phyloP scores from a whole-genome alignment of 2,888 invertebrate genomes.

The Drosophila paramelanica region DNA sequence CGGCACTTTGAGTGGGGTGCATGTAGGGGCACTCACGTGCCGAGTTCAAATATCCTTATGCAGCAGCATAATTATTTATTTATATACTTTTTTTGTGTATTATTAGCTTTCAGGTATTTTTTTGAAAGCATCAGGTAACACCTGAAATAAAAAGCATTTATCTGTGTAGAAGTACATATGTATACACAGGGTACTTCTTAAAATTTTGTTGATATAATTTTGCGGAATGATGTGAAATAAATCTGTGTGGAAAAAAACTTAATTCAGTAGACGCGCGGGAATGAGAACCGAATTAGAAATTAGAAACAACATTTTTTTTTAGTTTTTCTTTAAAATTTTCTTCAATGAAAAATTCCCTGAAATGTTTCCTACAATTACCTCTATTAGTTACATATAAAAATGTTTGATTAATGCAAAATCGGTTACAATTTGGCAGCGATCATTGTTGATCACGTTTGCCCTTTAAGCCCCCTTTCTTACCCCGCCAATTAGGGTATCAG shows the following conservation, averaged over 20 bases:
- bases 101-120: background rate
- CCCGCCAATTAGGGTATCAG: background rate
- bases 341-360: too few relatives aligned
- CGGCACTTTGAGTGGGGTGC: slow-evolving; percentile 7
- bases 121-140: slow-evolving; percentile 5
- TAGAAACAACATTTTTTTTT: too few relatives aligned
- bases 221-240: background rate
- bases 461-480: too few relatives aligned
- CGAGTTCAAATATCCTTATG: slow-evolving; percentile 13
- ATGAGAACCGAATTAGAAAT: too few relatives aligned
- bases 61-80: background rate
- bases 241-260: background rate
- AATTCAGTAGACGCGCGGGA: too few relatives aligned
- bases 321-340: too few relatives aligned
- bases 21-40: slow-evolving; percentile 5
- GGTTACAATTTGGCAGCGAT: too few relatives aligned
- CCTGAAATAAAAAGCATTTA: background rate
- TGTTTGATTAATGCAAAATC: too few relatives aligned
- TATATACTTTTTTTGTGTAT: background rate
- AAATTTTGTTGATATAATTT: background rate
- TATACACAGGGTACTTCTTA: background rate
- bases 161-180: background rate
- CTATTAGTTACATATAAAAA: too few relatives aligned
- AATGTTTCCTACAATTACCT: too few relatives aligned
- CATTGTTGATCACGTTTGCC: too few relatives aligned